Evolutionary conservation across 1,140 invertebrate species (phyloP).

Genomic region (Conopomorpha cramerella): DNA sequence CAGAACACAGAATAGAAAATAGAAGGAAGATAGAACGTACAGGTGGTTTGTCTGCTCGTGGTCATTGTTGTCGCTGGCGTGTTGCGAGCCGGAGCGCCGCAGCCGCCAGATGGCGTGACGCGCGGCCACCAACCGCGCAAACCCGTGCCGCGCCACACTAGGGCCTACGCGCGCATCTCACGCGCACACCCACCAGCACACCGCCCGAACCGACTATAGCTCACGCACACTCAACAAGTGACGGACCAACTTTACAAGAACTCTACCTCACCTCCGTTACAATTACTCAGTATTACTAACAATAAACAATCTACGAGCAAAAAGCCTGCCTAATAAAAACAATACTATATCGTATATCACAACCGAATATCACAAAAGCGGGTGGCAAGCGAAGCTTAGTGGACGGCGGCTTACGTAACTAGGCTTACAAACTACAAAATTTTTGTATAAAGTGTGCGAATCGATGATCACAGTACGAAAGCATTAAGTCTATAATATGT

Average conservation of each 20-base stretch:
- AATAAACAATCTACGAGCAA: conserved; percentile 32
- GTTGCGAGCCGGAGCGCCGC: conserved; percentile 63
- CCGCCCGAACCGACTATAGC: conserved; percentile 17
- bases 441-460: no score
- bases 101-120: conserved; percentile 69
- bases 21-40: conserved; percentile 50
- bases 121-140: conserved; percentile 67
- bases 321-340: conserved; percentile 45
- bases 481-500: conserved; percentile 48
- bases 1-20: conserved; percentile 34
- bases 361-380: conserved; percentile 59
- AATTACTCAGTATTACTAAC: conserved; percentile 17
- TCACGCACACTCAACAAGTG: conserved; percentile 20
- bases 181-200: conserved; percentile 16
- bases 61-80: conserved; percentile 55
- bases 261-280: conserved; percentile 25
- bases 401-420: conserved; percentile 55
- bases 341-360: no score
- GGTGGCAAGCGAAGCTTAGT: conserved; percentile 53
- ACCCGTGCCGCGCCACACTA: conserved; percentile 66
- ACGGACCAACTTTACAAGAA: conserved; percentile 11
- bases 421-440: conserved; percentile 51
- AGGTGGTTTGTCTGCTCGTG: conserved; percentile 62
- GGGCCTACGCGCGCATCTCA: conserved; percentile 33
- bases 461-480: conserved; percentile 53